Evolutionary conservation across 2,113 vertebrate species (phyloP).

Genomic region (Nestor notabilis): DNA sequence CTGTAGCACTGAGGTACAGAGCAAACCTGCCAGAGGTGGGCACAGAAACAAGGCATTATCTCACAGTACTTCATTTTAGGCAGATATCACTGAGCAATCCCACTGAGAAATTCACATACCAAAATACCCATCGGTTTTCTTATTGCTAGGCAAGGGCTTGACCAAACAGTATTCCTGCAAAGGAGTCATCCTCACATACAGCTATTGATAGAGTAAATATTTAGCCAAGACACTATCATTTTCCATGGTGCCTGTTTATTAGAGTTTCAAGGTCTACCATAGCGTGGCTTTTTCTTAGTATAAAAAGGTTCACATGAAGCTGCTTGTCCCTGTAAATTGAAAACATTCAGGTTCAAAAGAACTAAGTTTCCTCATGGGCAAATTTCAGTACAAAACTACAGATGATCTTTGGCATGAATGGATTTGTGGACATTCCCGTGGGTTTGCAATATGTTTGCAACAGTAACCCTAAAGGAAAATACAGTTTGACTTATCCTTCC

Average conservation of each 20-base stretch:
- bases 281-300: background rate
- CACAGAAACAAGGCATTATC: constrained; percentile 1
- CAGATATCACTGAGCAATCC: background rate
- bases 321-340: constrained; percentile 41
- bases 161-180: constrained; percentile 23
- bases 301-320: constrained; percentile 18
- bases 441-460: constrained; percentile 59
- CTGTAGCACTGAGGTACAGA: background rate
- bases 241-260: constrained; percentile 1
- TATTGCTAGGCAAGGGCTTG: constrained; percentile 24
- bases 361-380: constrained; percentile 49
- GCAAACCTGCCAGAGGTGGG: background rate
- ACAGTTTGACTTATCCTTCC: background rate
- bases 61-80: background rate
- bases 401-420: constrained; percentile 54
- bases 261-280: background rate
- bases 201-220: constrained; percentile 38
- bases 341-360: constrained; percentile 55
- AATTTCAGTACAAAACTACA: constrained; percentile 43
- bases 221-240: constrained; percentile 13
- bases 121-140: constrained; percentile 17
- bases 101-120: background rate
- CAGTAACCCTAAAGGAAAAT: constrained; percentile 55
- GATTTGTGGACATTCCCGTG: constrained; percentile 30
- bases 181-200: background rate